phyloP scores from a whole-genome alignment of 92 coral and sea anemone species.

The Siderastrea siderea region DNA sequence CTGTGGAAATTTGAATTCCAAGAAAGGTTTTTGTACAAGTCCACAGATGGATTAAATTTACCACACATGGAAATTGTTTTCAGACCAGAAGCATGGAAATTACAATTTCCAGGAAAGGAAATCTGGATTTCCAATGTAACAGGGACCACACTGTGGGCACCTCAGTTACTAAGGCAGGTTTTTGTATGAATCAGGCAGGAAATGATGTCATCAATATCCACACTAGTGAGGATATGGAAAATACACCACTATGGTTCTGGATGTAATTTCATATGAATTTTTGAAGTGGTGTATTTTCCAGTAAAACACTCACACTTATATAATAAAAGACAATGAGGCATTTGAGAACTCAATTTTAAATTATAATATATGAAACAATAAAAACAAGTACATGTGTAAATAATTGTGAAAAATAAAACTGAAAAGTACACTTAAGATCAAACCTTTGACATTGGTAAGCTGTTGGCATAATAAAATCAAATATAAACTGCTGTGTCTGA shows the following conservation, averaged over 20 bases:
- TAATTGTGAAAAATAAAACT: not conserved
- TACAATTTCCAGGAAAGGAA: conserved; percentile 13
- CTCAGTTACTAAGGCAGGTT: not conserved
- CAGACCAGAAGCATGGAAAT: conserved; percentile 1
- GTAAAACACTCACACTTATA: too few relatives aligned
- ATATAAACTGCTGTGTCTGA: not conserved
- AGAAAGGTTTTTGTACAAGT: conserved; percentile 22
- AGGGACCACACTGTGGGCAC: not conserved
- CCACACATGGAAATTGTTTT: conserved; percentile 33
- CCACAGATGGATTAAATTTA: conserved; percentile 40
- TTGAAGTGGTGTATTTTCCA: too few relatives aligned
- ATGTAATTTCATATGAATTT: too few relatives aligned
- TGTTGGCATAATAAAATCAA: too few relatives aligned
- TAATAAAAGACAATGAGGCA: too few relatives aligned
- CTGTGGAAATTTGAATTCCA: conserved; percentile 13
- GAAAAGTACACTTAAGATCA: too few relatives aligned
- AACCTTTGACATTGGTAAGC: too few relatives aligned
- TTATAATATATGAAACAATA: not conserved
- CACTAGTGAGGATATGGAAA: too few relatives aligned
- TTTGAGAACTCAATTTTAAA: too few relatives aligned
- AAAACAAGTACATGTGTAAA: not conserved
- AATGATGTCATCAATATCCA: too few relatives aligned
- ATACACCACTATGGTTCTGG: too few relatives aligned
- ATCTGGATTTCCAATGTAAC: not conserved
- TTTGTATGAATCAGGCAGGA: not conserved